These are phyloP conservation scores for Ypsolopha scabrella DNA, from an alignment of 2,888 invertebrate species.

Conservation along the genomic window DNA sequence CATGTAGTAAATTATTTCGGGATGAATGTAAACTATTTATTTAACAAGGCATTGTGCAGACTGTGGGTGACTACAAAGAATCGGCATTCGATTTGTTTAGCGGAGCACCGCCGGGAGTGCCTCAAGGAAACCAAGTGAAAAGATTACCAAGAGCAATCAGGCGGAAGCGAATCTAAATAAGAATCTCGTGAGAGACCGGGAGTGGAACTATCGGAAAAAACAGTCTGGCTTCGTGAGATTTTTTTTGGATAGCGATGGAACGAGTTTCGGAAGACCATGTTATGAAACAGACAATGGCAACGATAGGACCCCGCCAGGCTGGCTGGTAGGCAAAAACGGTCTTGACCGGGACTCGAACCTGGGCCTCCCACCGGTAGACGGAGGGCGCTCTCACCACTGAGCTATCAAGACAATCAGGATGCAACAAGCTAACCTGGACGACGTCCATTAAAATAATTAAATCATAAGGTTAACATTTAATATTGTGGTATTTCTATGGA, in stretches of 20 bases:
- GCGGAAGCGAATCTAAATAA: conserved; percentile 71
- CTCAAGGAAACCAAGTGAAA: conserved; percentile 66
- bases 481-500: no score
- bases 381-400: conserved; percentile 65
- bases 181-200: conserved; percentile 65
- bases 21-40: no score
- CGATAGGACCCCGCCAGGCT: conserved; percentile 13
- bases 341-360: conserved; percentile 70
- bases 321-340: conserved; percentile 44
- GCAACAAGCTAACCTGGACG: conserved; percentile 9
- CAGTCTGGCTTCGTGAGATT: conserved; percentile 43
- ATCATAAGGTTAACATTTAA: background rate
- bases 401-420: conserved; percentile 66
- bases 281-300: conserved; percentile 9
- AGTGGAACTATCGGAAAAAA: conserved; percentile 37
- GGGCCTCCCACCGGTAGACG: conserved; percentile 45
- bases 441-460: background rate
- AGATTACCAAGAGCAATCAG: conserved; percentile 71
- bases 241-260: conserved; percentile 19
- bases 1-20: conserved; percentile 14
- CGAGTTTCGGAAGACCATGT: background rate
- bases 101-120: conserved; percentile 27
- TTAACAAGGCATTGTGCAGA: conserved; percentile 34
- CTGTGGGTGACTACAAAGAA: conserved; percentile 32
- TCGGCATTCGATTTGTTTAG: conserved; percentile 38